Percentiles rank a stretch among this genome's conserved stretches.
Evolutionary conservation across 2,113 vertebrate genomes (phyloP).

Genomic region (Rhodinocichla rosea): DNA sequence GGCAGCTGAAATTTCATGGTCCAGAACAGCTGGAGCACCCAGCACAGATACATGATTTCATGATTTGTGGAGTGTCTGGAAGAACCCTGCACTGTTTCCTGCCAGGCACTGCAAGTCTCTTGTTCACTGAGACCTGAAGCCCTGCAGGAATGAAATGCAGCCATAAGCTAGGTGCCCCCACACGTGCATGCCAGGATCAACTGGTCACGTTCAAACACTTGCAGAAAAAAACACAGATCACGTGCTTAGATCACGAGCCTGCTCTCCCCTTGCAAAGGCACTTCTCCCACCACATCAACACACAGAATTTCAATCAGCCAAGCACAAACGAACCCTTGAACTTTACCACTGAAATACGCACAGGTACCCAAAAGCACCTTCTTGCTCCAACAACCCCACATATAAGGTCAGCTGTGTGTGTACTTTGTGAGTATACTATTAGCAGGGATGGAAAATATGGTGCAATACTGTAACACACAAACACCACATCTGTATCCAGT

Average conservation of each 20-base stretch:
- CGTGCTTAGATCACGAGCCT: accelerated
- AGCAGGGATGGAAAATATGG: neutral
- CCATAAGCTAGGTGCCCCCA: accelerated
- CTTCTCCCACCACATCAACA: neutral
- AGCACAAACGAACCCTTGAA: neutral
- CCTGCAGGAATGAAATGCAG: neutral
- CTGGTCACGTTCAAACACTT: neutral
- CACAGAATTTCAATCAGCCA: neutral
- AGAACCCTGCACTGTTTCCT: accelerated
- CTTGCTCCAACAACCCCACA: neutral
- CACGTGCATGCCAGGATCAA: neutral
- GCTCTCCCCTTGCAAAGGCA: neutral
- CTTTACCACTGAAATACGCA: neutral
- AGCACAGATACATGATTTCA: neutral
- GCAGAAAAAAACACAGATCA: neutral
- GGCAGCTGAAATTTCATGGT: neutral
- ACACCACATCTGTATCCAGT: neutral
- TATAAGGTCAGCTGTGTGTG: neutral
- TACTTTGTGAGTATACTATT: neutral
- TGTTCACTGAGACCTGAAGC: neutral
- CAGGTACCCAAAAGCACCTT: neutral
- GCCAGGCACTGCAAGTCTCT: neutral
- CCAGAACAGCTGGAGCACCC: neutral
- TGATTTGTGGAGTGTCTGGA: neutral
- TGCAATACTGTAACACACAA: neutral